A percentile compares a stretch with the other conserved stretches of the same genome.
Evolutionary conservation across 2,888 invertebrate species (phyloP).

Genomic region (Pollenia angustigena): DNA sequence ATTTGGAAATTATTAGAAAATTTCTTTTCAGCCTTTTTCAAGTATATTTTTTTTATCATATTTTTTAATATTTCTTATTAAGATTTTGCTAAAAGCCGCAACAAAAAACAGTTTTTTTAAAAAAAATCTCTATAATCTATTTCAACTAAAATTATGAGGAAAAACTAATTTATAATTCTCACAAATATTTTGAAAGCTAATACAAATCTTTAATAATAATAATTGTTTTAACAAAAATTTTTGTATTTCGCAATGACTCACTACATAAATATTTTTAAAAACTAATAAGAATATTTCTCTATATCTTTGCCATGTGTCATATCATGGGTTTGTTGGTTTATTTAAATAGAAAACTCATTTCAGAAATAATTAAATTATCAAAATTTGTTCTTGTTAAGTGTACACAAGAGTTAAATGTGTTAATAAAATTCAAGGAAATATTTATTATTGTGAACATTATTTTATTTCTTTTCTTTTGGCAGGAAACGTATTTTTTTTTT

Average conservation of each 20-base stretch:
- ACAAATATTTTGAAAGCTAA: conserved; percentile 26
- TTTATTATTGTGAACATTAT: conserved; percentile 17
- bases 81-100: too few relatives aligned
- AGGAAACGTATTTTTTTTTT: background rate
- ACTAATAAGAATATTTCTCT: conserved; percentile 10
- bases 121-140: conserved; percentile 6
- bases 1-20: too few relatives aligned
- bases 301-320: conserved; percentile 52
- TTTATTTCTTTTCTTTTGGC: background rate
- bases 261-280: conserved; percentile 15
- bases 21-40: too few relatives aligned
- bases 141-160: background rate
- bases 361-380: conserved; percentile 4
- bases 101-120: background rate
- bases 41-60: too few relatives aligned
- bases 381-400: background rate
- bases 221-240: conserved; percentile 28
- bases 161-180: conserved; percentile 10
- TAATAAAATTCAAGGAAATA: conserved; percentile 54
- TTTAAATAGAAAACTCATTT: conserved; percentile 46
- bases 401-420: conserved; percentile 31
- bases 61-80: too few relatives aligned
- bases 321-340: conserved; percentile 57
- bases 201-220: background rate
- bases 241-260: conserved; percentile 64